Evolutionary conservation across 2,113 vertebrate species (phyloP), one percentile per base, ranked within the genome.

Genomic region (Syngnathoides biaculeatus): DNA sequence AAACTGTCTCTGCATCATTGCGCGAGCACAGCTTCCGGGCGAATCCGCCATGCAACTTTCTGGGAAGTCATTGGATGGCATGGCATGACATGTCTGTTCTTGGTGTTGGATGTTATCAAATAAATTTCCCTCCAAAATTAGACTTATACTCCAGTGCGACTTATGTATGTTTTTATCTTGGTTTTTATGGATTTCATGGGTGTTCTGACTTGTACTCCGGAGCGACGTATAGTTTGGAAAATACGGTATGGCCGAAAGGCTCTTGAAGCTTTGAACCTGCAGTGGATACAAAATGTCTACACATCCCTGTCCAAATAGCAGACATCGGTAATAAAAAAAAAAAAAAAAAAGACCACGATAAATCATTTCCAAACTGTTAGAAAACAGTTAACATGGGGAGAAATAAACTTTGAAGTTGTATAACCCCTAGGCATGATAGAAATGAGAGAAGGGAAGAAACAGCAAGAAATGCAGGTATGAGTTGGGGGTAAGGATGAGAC

Each of bases 371-470:
- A 84, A 72, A 60, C 64, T 22, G 73, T 62, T 68, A 27, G 56
- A 79, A 73, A 70, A 59, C 80, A 71, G 78, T 87, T 88, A 85
- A 82, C 82, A 77, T 79, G 77, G 73, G 73, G 68, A 68, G 65
- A 78, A 87, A 90, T 82, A 66, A 81, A 91, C 84, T 92, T 92
- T 89, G 86, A 90, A 93, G 92, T 84, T 80, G 24, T 69, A 74
- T 72, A 24, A 83, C 84, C 88, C 84, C 66, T 72, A 78, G 88
- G 86, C 86, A 66, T 0, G 47, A 62, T 69, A 58, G 68, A 52
- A 83, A 82, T 80, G 72, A 82, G 63, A 60, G 72, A 69, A 42
- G 35, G 57, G 30, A 82, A 83, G 81, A 89, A 80, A 82, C 80
- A 77, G 84, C 73, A 75, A 82, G 79, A 83, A 78, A 73, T 75